Percentiles rank a stretch among this genome's conserved stretches.
Evolutionary conservation across 1,140 invertebrate genomes (phyloP).

Genomic region (Archivesica marissinica): DNA sequence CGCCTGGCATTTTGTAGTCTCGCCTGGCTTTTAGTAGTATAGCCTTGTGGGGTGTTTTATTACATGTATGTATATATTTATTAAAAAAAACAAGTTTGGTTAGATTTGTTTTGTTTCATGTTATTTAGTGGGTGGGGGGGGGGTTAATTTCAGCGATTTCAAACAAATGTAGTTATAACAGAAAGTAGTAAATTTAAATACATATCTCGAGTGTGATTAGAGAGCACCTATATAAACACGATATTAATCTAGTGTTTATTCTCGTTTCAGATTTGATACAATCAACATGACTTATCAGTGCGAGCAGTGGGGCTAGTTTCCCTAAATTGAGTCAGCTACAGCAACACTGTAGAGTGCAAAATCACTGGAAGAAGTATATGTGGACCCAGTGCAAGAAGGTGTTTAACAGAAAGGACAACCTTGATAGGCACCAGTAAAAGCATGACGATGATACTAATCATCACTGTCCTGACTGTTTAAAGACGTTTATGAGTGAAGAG

Average conservation of each 20-base stretch:
- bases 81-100: neutral
- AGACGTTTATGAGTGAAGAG: slow-evolving; percentile 48
- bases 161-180: neutral
- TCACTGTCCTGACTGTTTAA: slow-evolving; percentile 50
- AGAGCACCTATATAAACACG: neutral
- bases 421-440: slow-evolving; percentile 29
- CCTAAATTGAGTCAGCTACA: too few relatives aligned
- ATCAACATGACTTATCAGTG: slow-evolving; percentile 7
- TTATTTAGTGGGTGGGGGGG: too few relatives aligned
- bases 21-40: slow-evolving; percentile 22
- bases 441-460: slow-evolving; percentile 21
- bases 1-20: slow-evolving; percentile 3
- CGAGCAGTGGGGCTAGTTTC: slow-evolving; percentile 19
- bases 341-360: slow-evolving; percentile 24
- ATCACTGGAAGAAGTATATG: neutral
- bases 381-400: slow-evolving; percentile 47
- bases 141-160: too few relatives aligned
- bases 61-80: neutral
- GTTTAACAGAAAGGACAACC: slow-evolving; percentile 51
- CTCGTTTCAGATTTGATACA: neutral
- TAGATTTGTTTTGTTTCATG: neutral
- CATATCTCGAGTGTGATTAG: neutral
- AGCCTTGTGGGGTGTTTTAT: neutral
- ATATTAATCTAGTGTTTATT: neutral
- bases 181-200: neutral